phyloP scores from a whole-genome alignment of 2,797 vertebrate genomes.

The Pseudomugil tenellus region DNA sequence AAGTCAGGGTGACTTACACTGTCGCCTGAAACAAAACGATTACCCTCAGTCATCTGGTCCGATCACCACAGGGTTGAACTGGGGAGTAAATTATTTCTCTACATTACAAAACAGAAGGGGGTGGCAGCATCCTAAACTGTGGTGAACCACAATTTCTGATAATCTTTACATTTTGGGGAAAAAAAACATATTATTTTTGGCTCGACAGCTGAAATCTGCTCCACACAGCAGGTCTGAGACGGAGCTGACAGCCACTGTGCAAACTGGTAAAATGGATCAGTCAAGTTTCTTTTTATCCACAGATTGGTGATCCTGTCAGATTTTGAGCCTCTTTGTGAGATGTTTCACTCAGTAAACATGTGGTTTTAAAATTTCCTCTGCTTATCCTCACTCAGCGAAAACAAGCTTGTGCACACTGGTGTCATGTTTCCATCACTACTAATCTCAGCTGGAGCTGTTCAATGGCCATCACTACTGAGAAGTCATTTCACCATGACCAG shows the following conservation, averaged over 20 bases:
- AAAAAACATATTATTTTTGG: constrained; percentile 2
- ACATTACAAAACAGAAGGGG: not conserved
- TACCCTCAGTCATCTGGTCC: not conserved
- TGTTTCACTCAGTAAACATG: not conserved
- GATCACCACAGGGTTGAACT: not conserved
- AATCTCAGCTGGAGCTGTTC: constrained; percentile 1
- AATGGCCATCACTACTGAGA: not conserved
- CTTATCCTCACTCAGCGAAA: not conserved
- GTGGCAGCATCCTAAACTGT: not conserved
- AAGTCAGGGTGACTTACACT: not conserved
- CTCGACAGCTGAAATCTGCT: not conserved
- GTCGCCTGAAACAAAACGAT: not conserved
- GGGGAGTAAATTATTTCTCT: not conserved
- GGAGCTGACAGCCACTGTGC: constrained; percentile 12
- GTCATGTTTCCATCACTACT: constrained; percentile 4
- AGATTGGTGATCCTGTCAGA: not conserved
- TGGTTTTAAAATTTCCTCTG: not conserved
- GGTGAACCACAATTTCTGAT: not conserved
- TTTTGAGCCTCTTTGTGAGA: constrained; percentile 2
- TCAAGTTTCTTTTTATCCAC: constrained; percentile 15
- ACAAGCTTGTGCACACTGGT: not conserved
- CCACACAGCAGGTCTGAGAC: constrained; percentile 1
- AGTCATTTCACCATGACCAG: not conserved
- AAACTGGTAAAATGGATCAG: constrained; percentile 9
- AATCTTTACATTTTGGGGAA: not conserved